Evolutionary conservation across 2,113 vertebrate genomes (phyloP), one percentile per base, ranked within the genome.

Genomic region (Podarcis raffonei): DNA sequence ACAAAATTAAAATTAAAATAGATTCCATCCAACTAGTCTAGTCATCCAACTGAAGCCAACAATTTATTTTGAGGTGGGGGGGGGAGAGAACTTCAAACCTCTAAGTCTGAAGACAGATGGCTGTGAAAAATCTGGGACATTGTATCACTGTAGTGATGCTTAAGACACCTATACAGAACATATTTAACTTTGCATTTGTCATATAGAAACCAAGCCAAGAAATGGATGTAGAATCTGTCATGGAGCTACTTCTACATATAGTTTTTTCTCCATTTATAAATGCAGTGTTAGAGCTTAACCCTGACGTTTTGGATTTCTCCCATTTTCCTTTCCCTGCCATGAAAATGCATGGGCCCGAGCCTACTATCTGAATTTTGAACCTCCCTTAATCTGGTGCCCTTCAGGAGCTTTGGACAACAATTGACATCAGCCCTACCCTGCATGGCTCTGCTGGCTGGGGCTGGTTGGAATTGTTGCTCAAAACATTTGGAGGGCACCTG

Each of bases 51-150:
- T 87, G 89, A 94, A 91, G 94, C 94, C 91, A 89, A 87, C 88
- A 91, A 90, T 39, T 85, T 95, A 94, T 95, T 94, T 89, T 83
- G 92, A 86, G 11, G 42, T 7, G 22, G 25, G 30, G n/a, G 15
- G 4, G 16, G 32, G 22, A 94, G 83, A 93, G 91, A 95, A 94
- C 89, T 95, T 95, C 94, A 90, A 93, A 95, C 93, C 71, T 94
- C 90, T 93, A 95, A 95, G 93, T 93, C 18, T 76, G n/a, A 32
- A 94, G 93, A 95, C 95, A 96, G 95, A 96, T 96, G 95, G 94
- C 93, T 95, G 90, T 87, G 93, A 95, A 94, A 94, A 96, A 95
- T 94, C 93, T 96, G 94, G 95, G 94, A 95, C 94, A 88, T 85
- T 93, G 59, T 62, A 91, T 95, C 92, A 91, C 95, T 94, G 92